Conservation (phyloP, 2,113 vertebrate genomes). For the Leucosticte australis region DNA sequence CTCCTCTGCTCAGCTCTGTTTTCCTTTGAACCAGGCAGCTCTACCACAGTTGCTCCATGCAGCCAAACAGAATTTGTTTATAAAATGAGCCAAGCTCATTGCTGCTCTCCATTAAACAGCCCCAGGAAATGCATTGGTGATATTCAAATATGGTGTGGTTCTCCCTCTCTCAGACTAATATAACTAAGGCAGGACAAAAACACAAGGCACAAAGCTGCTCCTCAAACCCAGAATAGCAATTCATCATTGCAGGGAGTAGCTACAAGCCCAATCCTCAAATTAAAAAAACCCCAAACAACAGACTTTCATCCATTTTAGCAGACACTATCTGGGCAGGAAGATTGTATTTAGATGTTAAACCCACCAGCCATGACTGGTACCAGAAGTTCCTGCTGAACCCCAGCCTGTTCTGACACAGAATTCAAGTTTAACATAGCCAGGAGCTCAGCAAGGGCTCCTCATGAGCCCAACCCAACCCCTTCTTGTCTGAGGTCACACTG, state of each 20-base stretch:
- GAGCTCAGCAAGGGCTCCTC: background rate
- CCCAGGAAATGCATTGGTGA: background rate
- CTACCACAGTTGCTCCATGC: accelerated
- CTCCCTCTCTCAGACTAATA: background rate
- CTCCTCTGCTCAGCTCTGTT: background rate
- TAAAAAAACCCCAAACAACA: no score
- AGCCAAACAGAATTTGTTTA: background rate
- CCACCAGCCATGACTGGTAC: background rate
- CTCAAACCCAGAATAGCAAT: background rate
- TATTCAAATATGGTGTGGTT: background rate
- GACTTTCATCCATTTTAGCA: background rate
- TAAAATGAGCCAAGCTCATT: background rate
- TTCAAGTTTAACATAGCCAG: background rate
- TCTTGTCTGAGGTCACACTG: accelerated
- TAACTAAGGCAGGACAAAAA: background rate
- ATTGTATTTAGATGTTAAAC: background rate
- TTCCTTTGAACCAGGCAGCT: background rate
- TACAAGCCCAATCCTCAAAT: background rate
- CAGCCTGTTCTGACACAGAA: background rate
- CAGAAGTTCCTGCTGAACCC: background rate
- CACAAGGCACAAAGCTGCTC: background rate
- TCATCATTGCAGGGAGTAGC: background rate
- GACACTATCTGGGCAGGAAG: background rate
- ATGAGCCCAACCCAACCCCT: accelerated
- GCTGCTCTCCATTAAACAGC: background rate